A percentile compares a stretch with the other conserved stretches of the same genome.
These are phyloP conservation scores for Turritopsis dohrnii DNA, from an alignment of 30 jellyfish, hydroid and myxozoan genomes.

Conservation along the genomic window DNA sequence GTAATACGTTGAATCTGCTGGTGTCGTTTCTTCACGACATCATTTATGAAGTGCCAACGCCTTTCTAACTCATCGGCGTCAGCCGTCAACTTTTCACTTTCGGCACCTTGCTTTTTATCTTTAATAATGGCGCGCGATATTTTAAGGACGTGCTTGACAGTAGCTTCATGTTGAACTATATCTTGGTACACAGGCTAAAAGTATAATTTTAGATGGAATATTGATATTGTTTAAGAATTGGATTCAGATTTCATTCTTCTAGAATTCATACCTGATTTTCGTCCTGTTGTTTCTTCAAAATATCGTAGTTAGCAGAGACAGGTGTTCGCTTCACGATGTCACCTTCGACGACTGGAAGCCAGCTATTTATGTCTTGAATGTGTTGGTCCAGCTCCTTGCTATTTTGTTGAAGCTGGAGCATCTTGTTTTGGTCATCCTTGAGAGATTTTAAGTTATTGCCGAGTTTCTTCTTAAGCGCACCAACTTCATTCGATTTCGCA, in stretches of 20 bases:
- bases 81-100: constrained; percentile 38
- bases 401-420: constrained; percentile 28
- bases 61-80: constrained; percentile 43
- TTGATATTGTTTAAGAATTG: not conserved
- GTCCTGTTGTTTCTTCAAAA: constrained; percentile 56
- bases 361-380: constrained; percentile 31
- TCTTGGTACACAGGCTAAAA: constrained; percentile 61
- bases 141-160: constrained; percentile 46
- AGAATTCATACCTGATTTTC: constrained; percentile 28
- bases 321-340: constrained; percentile 69
- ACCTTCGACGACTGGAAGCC: constrained; percentile 72
- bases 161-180: constrained; percentile 57
- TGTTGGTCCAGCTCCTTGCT: constrained; percentile 39
- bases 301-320: constrained; percentile 68
- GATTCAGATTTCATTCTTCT: not conserved
- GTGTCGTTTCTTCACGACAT: constrained; percentile 41
- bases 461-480: constrained; percentile 32
- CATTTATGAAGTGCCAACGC: constrained; percentile 48
- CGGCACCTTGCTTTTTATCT: constrained; percentile 40
- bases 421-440: constrained; percentile 46
- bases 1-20: constrained; percentile 43
- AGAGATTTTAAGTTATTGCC: constrained; percentile 24
- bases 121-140: constrained; percentile 39
- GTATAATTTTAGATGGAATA: not conserved
- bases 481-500: constrained; percentile 35